Conservation (phyloP, 1,140 invertebrate species). For the Maniola jurtina region DNA sequence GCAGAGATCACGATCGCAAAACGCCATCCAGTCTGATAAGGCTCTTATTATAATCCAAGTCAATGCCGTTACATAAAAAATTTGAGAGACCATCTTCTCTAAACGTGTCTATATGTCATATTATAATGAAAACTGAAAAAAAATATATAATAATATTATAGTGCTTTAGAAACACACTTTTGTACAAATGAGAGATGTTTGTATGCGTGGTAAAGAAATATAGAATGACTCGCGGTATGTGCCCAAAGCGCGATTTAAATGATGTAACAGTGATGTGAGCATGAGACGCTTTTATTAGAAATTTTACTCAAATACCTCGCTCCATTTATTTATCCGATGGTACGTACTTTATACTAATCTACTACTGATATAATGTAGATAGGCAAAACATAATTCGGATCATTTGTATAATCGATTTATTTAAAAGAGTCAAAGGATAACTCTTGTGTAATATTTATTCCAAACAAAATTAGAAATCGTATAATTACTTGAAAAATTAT, state of each 20-base stretch:
- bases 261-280: slow-evolving; percentile 53
- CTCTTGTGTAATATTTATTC: too few species aligned
- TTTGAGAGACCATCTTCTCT: too few species aligned
- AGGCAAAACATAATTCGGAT: not conserved
- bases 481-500: not conserved
- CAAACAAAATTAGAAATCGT: not conserved
- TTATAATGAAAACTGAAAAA: not conserved
- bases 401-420: not conserved
- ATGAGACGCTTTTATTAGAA: slow-evolving; percentile 67
- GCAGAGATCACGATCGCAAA: too few species aligned
- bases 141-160: slow-evolving; percentile 4
- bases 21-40: too few species aligned
- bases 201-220: slow-evolving; percentile 33
- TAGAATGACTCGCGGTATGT: slow-evolving; percentile 20
- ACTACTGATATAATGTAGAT: not conserved
- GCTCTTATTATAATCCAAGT: too few species aligned
- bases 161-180: slow-evolving; percentile 19
- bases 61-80: too few species aligned
- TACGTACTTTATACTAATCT: slow-evolving; percentile 2
- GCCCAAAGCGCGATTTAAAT: slow-evolving; percentile 29
- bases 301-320: slow-evolving; percentile 45
- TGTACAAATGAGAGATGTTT: slow-evolving; percentile 31
- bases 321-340: slow-evolving; percentile 28
- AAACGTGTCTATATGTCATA: too few species aligned
- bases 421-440: not conserved